A percentile compares a stretch with the other conserved stretches of the same genome.
phyloP scores from a whole-genome alignment of 2,113 vertebrate species.

The Lepus americanus region DNA sequence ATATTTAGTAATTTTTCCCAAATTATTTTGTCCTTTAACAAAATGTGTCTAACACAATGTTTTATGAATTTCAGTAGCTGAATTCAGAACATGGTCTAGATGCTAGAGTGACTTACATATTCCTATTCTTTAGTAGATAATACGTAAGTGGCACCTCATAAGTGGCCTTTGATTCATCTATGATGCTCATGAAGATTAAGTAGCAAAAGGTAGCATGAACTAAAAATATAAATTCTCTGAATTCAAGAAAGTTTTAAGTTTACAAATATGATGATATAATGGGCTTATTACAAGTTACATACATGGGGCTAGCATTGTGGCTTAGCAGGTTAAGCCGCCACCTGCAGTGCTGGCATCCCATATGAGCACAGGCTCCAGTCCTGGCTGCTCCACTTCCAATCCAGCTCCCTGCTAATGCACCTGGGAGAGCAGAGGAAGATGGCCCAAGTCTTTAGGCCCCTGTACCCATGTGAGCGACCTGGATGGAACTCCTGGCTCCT shows the following conservation, averaged over 20 bases:
- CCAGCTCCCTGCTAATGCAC: too few species aligned
- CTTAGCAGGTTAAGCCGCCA: too few species aligned
- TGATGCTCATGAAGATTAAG: constrained; percentile 15
- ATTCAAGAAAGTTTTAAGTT: not conserved
- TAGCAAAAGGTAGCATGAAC: not conserved
- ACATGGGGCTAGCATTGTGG: too few species aligned
- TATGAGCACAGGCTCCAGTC: too few species aligned
- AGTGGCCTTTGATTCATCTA: not conserved
- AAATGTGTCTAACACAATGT: not conserved
- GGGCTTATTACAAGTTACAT: not conserved
- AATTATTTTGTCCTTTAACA: not conserved
- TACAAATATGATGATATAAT: not conserved
- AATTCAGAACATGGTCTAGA: not conserved
- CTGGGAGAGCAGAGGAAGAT: too few species aligned
- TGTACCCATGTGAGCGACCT: too few species aligned
- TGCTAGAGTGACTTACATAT: not conserved
- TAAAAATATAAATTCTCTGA: constrained; percentile 23
- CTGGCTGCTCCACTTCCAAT: too few species aligned
- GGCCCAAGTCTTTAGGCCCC: too few species aligned
- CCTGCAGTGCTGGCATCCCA: too few species aligned
- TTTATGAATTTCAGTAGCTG: not conserved
- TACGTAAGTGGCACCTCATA: not conserved
- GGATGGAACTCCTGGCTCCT: too few species aligned
- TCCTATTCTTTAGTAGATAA: not conserved
- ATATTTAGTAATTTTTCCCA: not conserved